A percentile compares a stretch with the other conserved stretches of the same genome.
Evolutionary conservation across 23 tunicate genomes (phyloP).

Genomic region (Trididemnum clinides): DNA sequence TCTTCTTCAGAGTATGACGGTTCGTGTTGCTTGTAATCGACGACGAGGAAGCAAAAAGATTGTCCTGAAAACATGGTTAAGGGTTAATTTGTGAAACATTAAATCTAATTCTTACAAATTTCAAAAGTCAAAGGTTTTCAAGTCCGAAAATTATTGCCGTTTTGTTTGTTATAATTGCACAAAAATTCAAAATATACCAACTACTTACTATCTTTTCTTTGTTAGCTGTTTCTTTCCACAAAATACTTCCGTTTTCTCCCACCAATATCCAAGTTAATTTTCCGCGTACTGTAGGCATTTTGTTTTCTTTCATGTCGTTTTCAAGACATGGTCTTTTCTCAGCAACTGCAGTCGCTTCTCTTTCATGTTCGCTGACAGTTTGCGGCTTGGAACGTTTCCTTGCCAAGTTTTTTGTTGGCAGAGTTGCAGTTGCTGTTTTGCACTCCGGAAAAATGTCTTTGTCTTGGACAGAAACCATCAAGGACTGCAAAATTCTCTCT

Average conservation of each 20-base stretch:
- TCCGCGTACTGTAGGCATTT: background rate
- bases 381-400: background rate
- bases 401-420: too few species aligned
- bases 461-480: background rate
- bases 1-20: too few species aligned
- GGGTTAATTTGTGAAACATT: too few species aligned
- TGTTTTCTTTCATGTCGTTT: background rate
- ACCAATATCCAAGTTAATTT: constrained; percentile 57
- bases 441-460: background rate
- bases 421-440: too few species aligned
- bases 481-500: constrained; percentile 10
- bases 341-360: background rate
- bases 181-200: too few species aligned
- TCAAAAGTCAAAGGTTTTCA: too few species aligned
- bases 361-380: background rate
- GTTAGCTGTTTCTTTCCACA: constrained; percentile 42
- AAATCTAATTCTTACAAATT: too few species aligned
- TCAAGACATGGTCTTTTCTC: background rate
- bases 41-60: too few species aligned
- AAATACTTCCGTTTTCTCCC: constrained; percentile 56
- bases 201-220: constrained; percentile 42
- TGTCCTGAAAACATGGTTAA: too few species aligned
- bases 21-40: too few species aligned
- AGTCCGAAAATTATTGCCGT: too few species aligned
- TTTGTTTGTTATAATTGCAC: too few species aligned